Base-by-base conservation (phyloP, 2,888 invertebrate species). In the Catocala fraxini region DNA sequence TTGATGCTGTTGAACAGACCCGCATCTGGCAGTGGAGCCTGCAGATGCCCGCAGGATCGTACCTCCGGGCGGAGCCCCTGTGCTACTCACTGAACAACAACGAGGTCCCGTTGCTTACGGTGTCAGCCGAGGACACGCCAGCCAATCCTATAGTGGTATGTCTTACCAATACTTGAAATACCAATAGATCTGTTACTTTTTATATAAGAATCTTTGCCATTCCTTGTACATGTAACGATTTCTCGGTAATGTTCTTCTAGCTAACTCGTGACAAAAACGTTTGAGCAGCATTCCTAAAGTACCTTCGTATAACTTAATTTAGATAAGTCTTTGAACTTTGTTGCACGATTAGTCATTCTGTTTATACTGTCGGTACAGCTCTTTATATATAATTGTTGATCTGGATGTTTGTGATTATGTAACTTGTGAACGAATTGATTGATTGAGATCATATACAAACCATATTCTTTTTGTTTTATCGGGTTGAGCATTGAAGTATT, bases 1-100 rank as follows among this genome's bases (percentile, higher is more conserved):
- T 52, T 52, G 45, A 42, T 51, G 15, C 33, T 63, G 10, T 73
- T 68, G 77, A 82, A 35, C 87, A 97, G 95, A 95, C 96, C 25
- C 95, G 96, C 80, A 94, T 96, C 59, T 95, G 95, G 93, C 93
- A 95, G 66, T 96, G 95, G 94, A 95, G 94, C 61, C 80, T 82
- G 67, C 94, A 88, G 74, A 89, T 90, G 80, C 90, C 88, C 0
- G 83, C 88, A 0, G 91, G 92, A 41, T 92, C 97, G 39, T 96
- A 96, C 83, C 95, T 96, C 68, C 95, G 96, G 3, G 95, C 95
- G 45, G 97, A 97, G 79, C 95, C 95, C 3, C 92, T 98, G 45
- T 97, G 97, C 85, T 94, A 96, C 71, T 96, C 97, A 10, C 89
- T 97, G 42, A 96, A 96, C 76, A 96, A 95, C 66, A 98, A 98